Evolutionary conservation across 2,797 vertebrate species (phyloP), one percentile per base, ranked within the genome.

Genomic region (Neoniphon sammara): DNA sequence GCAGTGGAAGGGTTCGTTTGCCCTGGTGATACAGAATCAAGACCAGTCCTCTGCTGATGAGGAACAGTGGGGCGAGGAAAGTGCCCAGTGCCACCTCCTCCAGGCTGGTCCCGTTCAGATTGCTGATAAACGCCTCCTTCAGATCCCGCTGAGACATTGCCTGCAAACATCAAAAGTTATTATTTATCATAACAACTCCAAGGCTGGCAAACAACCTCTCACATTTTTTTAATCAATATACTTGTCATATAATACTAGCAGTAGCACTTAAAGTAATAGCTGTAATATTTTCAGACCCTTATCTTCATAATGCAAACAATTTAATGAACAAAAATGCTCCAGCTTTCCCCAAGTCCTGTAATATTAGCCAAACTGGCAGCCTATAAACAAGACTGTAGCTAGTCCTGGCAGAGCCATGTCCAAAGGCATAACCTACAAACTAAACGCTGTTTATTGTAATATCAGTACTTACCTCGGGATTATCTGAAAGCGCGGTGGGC

Each of bases 81-180:
- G 95, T 90, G 66, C 96, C 96, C 15, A 95, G 17, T 0, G 92
- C 93, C 62, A 98, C 92, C 88, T 99, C 98, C 70, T 90, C 79
- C 81, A 98, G 87, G 36, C 90, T 96, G 1, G 97, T 99, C 69
- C 98, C 98, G 7, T 94, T 98, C 20, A 97, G 93, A 78, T 98
- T 95, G 87, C 96, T 96, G 83, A 99, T 66, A 85, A 99, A 99
- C 0, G 94, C 96, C 90, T 97, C 95, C 82, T 98, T 99, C 61
- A 94, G 85, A 15, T 94, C 90, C 61, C 90, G 95, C 52, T 94
- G 93, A 70, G 93, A 94, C 97, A 98, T 98, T 69, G 30, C 75
- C 94, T 95, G 88, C 53, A 73, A 86, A 91, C 23, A 81, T 53
- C 9, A 25, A 5, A 53, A 53, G 23, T 2, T 0, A 55, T 15